Percentiles rank a stretch among this genome's conserved stretches.
Conservation (phyloP, 2,888 invertebrate genomes). For the Malacosoma neustria region DNA sequence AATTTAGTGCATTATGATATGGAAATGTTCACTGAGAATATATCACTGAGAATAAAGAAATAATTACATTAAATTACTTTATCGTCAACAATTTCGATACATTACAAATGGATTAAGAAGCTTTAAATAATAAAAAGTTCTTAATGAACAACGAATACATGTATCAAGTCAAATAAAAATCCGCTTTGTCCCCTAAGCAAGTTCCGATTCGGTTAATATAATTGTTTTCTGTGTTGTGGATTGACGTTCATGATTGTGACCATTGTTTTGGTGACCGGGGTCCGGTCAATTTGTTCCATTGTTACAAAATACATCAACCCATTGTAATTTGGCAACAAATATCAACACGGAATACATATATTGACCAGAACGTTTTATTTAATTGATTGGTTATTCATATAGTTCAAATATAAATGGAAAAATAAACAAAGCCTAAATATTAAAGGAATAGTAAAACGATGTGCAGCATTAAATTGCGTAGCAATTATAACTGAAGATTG, state of each 20-base stretch:
- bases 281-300: constrained; percentile 62
- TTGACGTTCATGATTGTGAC: constrained; percentile 58
- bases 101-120: too few species aligned
- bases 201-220: constrained; percentile 42
- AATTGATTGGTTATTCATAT: constrained; percentile 10
- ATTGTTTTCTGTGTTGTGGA: constrained; percentile 36
- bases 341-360: constrained; percentile 11
- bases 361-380: constrained; percentile 13
- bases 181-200: not conserved
- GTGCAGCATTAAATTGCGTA: too few species aligned
- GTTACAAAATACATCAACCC: constrained; percentile 51
- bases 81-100: too few species aligned
- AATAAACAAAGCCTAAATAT: too few species aligned
- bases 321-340: constrained; percentile 43
- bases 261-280: constrained; percentile 47
- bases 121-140: too few species aligned
- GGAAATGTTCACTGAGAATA: too few species aligned
- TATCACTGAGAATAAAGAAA: too few species aligned
- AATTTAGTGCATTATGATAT: too few species aligned
- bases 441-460: too few species aligned
- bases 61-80: too few species aligned
- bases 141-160: not conserved
- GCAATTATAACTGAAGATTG: too few species aligned
- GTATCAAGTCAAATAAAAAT: not conserved
- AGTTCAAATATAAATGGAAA: too few species aligned